Percentiles rank a stretch among this genome's conserved stretches.
These are phyloP conservation scores for Loriculus beryllinus DNA, from an alignment of 2,797 vertebrate genomes.

Conservation along the genomic window DNA sequence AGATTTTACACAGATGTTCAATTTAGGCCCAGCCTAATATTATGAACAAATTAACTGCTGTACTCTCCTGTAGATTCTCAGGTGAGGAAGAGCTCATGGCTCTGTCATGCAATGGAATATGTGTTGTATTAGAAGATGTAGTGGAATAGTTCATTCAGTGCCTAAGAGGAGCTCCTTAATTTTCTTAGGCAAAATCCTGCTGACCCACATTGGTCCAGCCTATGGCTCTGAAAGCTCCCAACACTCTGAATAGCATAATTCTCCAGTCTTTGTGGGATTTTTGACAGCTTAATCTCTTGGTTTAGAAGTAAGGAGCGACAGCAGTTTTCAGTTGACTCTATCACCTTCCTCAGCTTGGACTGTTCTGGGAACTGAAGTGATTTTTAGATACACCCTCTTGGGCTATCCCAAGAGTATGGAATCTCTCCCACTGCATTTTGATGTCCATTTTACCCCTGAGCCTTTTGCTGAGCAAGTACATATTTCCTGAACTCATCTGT, in stretches of 20 bases:
- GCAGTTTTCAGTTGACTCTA: not conserved
- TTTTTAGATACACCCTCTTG: not conserved
- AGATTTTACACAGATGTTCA: not conserved
- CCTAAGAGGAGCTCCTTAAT: not conserved
- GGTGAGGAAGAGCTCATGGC: not conserved
- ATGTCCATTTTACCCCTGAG: not conserved
- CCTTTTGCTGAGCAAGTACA: not conserved
- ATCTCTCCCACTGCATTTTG: not conserved
- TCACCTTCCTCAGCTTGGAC: not conserved
- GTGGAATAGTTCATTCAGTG: not conserved
- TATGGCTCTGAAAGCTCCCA: not conserved
- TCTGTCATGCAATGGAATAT: not conserved
- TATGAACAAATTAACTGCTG: not conserved
- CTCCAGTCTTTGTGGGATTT: not conserved
- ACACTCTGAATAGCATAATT: not conserved
- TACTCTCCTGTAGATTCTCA: not conserved
- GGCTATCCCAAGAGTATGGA: not conserved
- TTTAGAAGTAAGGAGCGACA: not conserved
- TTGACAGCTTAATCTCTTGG: not conserved
- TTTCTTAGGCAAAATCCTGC: not conserved
- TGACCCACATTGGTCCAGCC: not conserved
- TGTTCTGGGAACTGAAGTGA: not conserved
- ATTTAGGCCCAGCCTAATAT: not conserved
- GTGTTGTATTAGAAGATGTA: accelerated
- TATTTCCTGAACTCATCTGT: not conserved